Base-by-base conservation (phyloP, 2,797 vertebrate genomes). In the Sebastes vulpes region DNA sequence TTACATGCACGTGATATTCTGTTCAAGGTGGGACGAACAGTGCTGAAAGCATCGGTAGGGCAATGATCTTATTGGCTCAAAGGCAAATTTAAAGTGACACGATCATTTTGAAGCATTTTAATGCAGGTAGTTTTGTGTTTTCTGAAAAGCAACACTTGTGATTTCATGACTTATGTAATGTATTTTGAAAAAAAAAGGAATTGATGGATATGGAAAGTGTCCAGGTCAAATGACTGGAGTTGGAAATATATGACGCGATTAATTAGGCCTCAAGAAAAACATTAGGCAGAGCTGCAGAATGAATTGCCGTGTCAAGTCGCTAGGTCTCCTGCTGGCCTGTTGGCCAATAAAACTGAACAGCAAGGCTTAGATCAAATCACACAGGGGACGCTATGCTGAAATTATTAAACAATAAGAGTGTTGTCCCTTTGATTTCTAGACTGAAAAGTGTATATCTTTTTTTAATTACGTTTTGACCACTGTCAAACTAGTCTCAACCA, bases 251-350 rank as follows among this genome's bases (percentile, higher is more conserved):
- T 63, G 8, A 38, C 20, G 42, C 9, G 26, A 50, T 72, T 11
- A 71, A 46, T 73, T 32, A 73, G 53, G 23, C 64, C 14, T 75
- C 4, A 14, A 66, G 25, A 48, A 78, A 71, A 75, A 78, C 35
- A 53, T 58, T 58, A 54, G 56, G 20, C 61, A 42, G 48, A 64
- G 38, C 25, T 57, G 58, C 12, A 58, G 32, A 74, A 48, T 67
- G 54, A 78, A 56, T 50, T 65, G 32, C 31, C 0, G 29, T 25
- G 57, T 68, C 28, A 23, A 65, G 56, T 65, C 68, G 20, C 58
- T 35, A 29, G 61, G 28, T 77, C 68, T 76, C 53, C 60, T 48
- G n/a, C 9, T n/a, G 31, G 23, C 35, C 64, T 63, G 63, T 68
- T 69, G 35, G 50, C 35, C 64, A 58, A 35, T 74, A 46, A 57